Conservation (phyloP, 2,797 vertebrate genomes). For the Onychomys torridus region DNA sequence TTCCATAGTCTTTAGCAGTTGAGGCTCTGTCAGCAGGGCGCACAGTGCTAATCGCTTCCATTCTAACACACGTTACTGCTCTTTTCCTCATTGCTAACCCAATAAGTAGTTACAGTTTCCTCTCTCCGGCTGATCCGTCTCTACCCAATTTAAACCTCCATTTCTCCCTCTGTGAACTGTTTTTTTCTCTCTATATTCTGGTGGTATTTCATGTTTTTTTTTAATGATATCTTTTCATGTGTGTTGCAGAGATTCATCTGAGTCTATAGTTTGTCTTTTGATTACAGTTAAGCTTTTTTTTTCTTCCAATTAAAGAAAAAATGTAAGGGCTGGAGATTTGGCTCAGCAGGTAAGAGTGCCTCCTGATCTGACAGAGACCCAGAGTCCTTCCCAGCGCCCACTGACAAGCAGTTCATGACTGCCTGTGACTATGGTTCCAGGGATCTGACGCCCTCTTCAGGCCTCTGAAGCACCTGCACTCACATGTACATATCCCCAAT, state of each 20-base stretch:
- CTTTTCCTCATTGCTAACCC: constrained; percentile 14
- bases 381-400: background rate
- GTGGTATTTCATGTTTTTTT: constrained; percentile 24
- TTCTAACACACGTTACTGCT: background rate
- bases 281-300: background rate
- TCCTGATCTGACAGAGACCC: background rate
- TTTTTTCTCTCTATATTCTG: background rate
- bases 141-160: background rate
- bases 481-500: too few relatives aligned
- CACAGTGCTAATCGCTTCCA: too few relatives aligned
- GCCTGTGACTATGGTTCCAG: background rate
- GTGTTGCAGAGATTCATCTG: background rate
- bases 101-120: constrained; percentile 31
- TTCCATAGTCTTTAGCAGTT: background rate
- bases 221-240: background rate
- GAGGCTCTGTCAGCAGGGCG: background rate
- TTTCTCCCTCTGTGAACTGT: constrained; percentile 17
- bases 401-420: background rate
- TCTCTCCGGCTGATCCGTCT: background rate
- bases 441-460: background rate
- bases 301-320: background rate
- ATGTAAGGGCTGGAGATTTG: background rate
- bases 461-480: too few relatives aligned
- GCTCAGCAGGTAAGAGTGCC: background rate
- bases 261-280: background rate